A percentile compares a stretch with the other conserved stretches of the same genome.
These are phyloP conservation scores for Dolichoris vasculosae DNA, from an alignment of 1,140 invertebrate species.

Conservation along the genomic window DNA sequence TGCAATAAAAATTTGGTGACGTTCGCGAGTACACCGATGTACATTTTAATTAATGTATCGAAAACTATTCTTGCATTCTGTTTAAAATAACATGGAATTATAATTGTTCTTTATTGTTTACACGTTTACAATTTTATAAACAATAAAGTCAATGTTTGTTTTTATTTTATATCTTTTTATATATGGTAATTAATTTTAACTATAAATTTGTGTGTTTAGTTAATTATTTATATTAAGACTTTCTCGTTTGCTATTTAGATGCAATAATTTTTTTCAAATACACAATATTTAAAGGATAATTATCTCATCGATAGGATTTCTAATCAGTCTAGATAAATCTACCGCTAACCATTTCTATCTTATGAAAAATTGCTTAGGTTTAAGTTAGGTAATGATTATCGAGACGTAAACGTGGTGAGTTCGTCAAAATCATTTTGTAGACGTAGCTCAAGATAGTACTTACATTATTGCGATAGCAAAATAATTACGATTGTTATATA, in stretches of 20 bases:
- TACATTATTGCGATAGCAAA: constrained; percentile 40
- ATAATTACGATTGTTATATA: constrained; percentile 45
- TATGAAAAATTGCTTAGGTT: background rate
- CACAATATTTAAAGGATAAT: constrained; percentile 14
- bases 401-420: background rate
- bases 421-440: background rate
- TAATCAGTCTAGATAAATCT: background rate
- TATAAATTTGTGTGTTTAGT: constrained; percentile 1
- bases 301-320: background rate
- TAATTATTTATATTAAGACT: constrained; percentile 24
- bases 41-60: constrained; percentile 2
- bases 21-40: background rate
- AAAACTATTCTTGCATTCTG: background rate
- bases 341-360: background rate
- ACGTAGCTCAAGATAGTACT: constrained; percentile 36
- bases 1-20: background rate
- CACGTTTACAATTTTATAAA: constrained; percentile 10
- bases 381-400: constrained; percentile 17
- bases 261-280: background rate
- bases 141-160: background rate
- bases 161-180: constrained; percentile 36
- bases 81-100: constrained; percentile 2
- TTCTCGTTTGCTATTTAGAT: background rate
- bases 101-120: background rate
- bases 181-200: constrained; percentile 27